Conservation (phyloP, 2,888 invertebrate genomes). For the Neoaliturus tenellus region DNA sequence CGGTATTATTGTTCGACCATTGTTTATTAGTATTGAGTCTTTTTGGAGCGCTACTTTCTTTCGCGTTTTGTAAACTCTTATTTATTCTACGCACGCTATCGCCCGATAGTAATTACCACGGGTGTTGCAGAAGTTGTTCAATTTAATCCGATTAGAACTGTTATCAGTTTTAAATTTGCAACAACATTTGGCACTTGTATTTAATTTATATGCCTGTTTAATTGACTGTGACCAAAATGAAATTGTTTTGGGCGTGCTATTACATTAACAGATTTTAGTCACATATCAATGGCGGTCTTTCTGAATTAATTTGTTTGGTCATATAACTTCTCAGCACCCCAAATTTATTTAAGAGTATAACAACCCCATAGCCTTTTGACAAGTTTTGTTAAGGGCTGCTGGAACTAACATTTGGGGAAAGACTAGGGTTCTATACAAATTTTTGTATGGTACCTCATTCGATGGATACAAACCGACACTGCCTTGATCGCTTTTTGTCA, state of each 20-base stretch:
- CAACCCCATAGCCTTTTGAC: too few relatives aligned
- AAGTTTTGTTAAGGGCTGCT: too few relatives aligned
- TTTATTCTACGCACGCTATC: slow-evolving; percentile 5
- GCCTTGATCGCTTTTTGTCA: too few relatives aligned
- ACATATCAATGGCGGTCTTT: too few relatives aligned
- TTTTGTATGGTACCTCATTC: too few relatives aligned
- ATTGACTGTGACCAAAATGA: background rate
- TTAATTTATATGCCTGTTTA: background rate
- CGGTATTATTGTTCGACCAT: slow-evolving; percentile 7
- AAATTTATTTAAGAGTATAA: too few relatives aligned
- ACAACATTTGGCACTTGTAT: background rate
- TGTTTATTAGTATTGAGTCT: background rate
- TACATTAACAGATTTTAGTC: too few relatives aligned
- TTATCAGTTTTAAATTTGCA: background rate
- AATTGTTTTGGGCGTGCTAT: background rate
- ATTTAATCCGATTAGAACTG: background rate
- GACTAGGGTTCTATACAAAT: too few relatives aligned
- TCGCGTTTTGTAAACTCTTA: slow-evolving; percentile 7
- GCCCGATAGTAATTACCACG: background rate
- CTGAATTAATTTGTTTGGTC: too few relatives aligned
- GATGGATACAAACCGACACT: too few relatives aligned
- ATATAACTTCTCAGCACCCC: too few relatives aligned
- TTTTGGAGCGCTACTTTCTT: slow-evolving; percentile 12
- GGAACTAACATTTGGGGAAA: too few relatives aligned
- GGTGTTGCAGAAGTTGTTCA: background rate